Evolutionary conservation across 1,140 invertebrate species (phyloP), one percentile per base, ranked within the genome.

Genomic region (Adoxophyes honmai): DNA sequence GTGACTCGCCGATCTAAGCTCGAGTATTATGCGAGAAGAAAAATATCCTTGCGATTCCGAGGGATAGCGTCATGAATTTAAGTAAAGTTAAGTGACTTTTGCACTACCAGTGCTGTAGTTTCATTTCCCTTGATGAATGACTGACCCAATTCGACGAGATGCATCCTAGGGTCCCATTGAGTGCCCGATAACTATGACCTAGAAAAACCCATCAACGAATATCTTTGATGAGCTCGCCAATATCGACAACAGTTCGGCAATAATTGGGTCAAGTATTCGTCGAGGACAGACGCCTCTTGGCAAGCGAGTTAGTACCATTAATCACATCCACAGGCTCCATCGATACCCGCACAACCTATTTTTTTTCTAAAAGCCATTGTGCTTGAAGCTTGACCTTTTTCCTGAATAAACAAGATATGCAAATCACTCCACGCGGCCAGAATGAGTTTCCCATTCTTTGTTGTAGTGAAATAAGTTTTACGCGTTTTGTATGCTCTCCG

Each of bases 251-350:
- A 63, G 59, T 64, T 63, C 58, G 53, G 55, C 58, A 59, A 60
- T 63, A 84, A 80, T 57, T 80, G 44, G 81, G 81, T 85, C 81
- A 85, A 85, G 81, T 73, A 85, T 62, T 62, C 56, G 16, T 66
- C 55, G 66, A 79, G 78, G 78, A 15, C 21, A 28, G 77, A 81
- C 73, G 70, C 68, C 57, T 52, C 42, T n/a, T 48, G 42, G 18
- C 42, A 11, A 48, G 14, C 16, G 14, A 28, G 21, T 28, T 10
- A n/a, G 14, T 21, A 44, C 39, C n/a, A 44, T 44, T 44, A 44
- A 44, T 44, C 39, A 44, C 9, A 18, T 44, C 39, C 4, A 44
- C 18, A 14, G 13, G 38, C 38, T 15, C 15, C 39, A 28, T 18
- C 39, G 18, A n/a, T 18, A 44, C 39, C 15, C 7, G 0, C 10